Conservation (phyloP, 2,797 vertebrate species). For the Anguilla pacifica region DNA sequence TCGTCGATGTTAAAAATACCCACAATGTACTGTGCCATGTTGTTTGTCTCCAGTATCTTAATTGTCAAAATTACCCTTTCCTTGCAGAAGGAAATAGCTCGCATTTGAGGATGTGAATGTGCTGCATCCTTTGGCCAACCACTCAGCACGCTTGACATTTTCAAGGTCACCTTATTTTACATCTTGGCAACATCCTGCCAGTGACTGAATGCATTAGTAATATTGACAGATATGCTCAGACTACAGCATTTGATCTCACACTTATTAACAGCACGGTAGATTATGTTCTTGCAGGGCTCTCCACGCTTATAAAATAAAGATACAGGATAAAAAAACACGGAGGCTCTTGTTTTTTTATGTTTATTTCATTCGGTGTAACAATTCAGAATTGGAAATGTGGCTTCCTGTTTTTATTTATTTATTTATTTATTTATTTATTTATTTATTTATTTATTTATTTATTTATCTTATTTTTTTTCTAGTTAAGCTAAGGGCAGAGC, state of each 20-base stretch:
- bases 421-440: too few species aligned
- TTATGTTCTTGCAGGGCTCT: not conserved
- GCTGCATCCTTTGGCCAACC: not conserved
- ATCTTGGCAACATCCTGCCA: constrained; percentile 14
- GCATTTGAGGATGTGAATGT: not conserved
- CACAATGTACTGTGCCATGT: not conserved
- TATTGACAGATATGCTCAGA: constrained; percentile 3
- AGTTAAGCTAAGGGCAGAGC: constrained; percentile 29
- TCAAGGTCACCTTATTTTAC: constrained; percentile 13
- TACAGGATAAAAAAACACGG: constrained; percentile 20
- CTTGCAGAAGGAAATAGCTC: not conserved
- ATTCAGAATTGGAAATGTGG: constrained; percentile 2
- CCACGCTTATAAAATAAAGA: not conserved
- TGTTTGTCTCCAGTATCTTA: not conserved
- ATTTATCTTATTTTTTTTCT: not conserved
- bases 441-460: too few species aligned
- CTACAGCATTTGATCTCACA: not conserved
- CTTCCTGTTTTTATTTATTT: constrained; percentile 13
- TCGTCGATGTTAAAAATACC: not conserved
- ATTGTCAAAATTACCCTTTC: not conserved
- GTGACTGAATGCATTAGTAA: constrained; percentile 9
- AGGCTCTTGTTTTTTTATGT: constrained; percentile 42
- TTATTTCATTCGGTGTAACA: constrained; percentile 10
- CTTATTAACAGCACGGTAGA: not conserved
- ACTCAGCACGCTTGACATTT: not conserved